Base-by-base conservation (phyloP, 1,140 invertebrate genomes). In the Zaprionus ornatus region DNA sequence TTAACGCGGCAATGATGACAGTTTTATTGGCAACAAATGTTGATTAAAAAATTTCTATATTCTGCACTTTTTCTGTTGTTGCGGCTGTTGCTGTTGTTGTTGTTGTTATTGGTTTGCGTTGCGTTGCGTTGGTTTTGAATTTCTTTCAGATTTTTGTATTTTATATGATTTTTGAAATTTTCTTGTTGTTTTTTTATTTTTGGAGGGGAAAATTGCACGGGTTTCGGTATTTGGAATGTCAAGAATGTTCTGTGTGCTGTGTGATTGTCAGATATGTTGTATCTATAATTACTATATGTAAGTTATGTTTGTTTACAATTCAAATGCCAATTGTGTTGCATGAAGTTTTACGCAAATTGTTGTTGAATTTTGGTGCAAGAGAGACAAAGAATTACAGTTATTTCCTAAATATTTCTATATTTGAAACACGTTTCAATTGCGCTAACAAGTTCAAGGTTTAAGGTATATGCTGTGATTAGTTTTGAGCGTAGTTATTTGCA, bases 1-100 rank as follows among this genome's bases (percentile, higher is more conserved):
- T 91, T 91, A 91, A 90, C 83, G 88, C 88, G 79, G 83, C 88
- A 91, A 91, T 91, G 87, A 91, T 91, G 87, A 88, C 87, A 91
- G 64, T 91, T 90, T 88, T 90, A 90, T 91, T 90, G 77, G 87
- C 87, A 85, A 90, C 85, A 77, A 90, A 90, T 82, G 77, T 87
- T 90, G 76, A 78, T 90, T 86, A 72, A 90, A 88, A 80, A 52
- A 76, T 76, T 64, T 84, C 69, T 80, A 63, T 23, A 42, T 69
- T 65, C 61, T 79, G 77, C 77, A 82, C 73, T 82, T 75, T 71
- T 64, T 64, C 67, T 66, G 48, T 52, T 73, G 40, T 56, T 55
- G 52, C 57, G 29, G 37, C 61, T 50, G 45, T 64, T 15, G 4
- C 25, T 48, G 27, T 48, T 65, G 50, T 62, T 76, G 52, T 57